A percentile compares a stretch with the other conserved stretches of the same genome.
These are phyloP conservation scores for Lathronympha strigana DNA, from an alignment of 2,888 invertebrate species.

Conservation along the genomic window DNA sequence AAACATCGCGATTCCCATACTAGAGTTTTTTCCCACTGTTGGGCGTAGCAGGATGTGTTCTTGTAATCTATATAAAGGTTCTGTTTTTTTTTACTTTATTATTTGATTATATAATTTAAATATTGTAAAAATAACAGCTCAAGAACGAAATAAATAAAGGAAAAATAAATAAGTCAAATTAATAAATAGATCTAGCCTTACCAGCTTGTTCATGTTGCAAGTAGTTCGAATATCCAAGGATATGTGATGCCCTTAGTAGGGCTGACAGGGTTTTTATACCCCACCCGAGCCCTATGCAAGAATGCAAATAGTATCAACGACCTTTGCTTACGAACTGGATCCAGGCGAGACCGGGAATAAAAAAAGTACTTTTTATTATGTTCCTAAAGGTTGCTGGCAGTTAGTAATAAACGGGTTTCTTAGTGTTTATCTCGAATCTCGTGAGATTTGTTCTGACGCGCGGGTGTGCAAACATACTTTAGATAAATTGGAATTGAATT, in stretches of 20 bases:
- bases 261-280: constrained; percentile 56
- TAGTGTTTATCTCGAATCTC: constrained; percentile 15
- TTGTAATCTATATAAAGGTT: no score
- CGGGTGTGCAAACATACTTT: not conserved
- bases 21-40: no score
- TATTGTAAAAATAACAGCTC: no score
- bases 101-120: no score
- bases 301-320: constrained; percentile 53
- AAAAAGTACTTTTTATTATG: constrained; percentile 37
- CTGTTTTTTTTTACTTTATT: no score
- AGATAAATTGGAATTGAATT: not conserved
- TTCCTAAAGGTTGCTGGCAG: constrained; percentile 38
- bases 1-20: no score
- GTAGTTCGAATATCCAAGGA: constrained; percentile 52
- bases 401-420: constrained; percentile 27
- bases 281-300: constrained; percentile 37
- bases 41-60: no score
- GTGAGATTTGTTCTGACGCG: not conserved
- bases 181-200: constrained; percentile 48
- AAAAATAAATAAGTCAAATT: no score
- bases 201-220: constrained; percentile 62
- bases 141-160: no score
- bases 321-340: constrained; percentile 49
- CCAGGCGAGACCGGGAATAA: constrained; percentile 38
- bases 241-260: constrained; percentile 60